Base-by-base conservation (phyloP, 1,140 invertebrate species). In the Pomacea maculata region DNA sequence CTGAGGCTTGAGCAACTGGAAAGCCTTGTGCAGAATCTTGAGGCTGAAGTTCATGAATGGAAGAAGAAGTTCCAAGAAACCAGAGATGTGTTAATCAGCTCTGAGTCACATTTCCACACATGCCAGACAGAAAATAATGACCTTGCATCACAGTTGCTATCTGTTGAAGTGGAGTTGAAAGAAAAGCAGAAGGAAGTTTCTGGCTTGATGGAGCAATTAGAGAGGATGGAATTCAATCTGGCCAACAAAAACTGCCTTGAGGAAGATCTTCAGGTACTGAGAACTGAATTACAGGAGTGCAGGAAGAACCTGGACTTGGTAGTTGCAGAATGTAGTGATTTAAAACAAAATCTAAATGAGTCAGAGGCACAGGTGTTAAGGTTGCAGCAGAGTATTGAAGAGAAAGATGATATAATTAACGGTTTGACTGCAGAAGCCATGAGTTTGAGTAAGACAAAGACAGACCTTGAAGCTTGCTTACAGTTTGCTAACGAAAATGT, bases 391-490 rank as follows among this genome's bases (percentile, higher is more conserved):
- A 67, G n/a, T 11, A 12, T 65, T 11, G 55, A 80, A 54, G 29
- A 54, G 12, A 80, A 80, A 68, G 72, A 64, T 17, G 17, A 70
- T 21, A 65, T 61, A 17, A 52, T 67, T 19, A 63, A 65, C n/a
- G 79, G 65, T 57, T 74, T 80, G 70, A 80, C 71, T 75, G 55
- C 11, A 21, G 55, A 75, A 65, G 63, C 79, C 72, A 80, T 75
- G 79, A 75, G 79, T 80, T 75, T 80, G 79, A 80, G 79, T 75
- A 75, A 15, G 72, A 68, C 79, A 75, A 68, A 80, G 61, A 75
- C n/a, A 57, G 71, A 80, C 7, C 71, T 68, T 29, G 79, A 80
- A 80, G 29, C 79, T 34, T 80, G 65, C 63, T 75, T 75, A 63
- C 72, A 75, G 61, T 55, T 61, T 64, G 72, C 73, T 34, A 72